phyloP scores from a whole-genome alignment of 2,113 vertebrate genomes.

The Ptychochromis oligacanthus region DNA sequence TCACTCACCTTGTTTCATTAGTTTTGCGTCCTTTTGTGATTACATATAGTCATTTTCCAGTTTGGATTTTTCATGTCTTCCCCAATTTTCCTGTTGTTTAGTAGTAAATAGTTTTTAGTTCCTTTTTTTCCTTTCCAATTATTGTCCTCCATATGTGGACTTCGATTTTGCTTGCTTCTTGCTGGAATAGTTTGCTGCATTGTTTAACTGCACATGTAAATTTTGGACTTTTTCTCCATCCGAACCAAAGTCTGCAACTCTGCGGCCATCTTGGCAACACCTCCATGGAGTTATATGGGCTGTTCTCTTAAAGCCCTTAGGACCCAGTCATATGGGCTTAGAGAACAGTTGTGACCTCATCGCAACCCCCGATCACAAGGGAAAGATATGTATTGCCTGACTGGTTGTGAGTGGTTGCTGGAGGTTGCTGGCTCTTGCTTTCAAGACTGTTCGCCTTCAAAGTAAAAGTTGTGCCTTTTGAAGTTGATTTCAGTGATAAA shows the following conservation, averaged over 20 bases:
- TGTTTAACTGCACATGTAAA: too few relatives aligned
- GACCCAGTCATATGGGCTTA: not conserved
- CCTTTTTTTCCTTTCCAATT: not conserved
- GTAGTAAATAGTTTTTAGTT: not conserved
- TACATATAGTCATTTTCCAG: not conserved
- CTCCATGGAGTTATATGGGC: not conserved
- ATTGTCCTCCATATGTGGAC: not conserved
- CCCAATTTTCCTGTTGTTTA: not conserved
- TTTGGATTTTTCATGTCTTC: not conserved
- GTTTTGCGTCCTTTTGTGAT: not conserved
- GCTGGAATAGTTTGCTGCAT: too few relatives aligned
- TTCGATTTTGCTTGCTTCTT: not conserved
- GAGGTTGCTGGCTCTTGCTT: not conserved
- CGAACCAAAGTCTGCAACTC: not conserved
- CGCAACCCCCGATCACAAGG: not conserved
- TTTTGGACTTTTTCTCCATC: not conserved
- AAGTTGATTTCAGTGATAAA: not conserved
- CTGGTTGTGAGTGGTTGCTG: not conserved
- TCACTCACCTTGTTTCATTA: not conserved
- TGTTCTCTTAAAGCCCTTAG: not conserved
- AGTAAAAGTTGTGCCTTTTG: not conserved
- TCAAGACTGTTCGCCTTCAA: not conserved
- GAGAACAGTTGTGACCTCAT: too few relatives aligned
- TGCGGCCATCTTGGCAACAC: not conserved
- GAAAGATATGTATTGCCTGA: not conserved